These are phyloP conservation scores for Eulithis testata DNA, from an alignment of 2,888 invertebrate species.

Conservation along the genomic window DNA sequence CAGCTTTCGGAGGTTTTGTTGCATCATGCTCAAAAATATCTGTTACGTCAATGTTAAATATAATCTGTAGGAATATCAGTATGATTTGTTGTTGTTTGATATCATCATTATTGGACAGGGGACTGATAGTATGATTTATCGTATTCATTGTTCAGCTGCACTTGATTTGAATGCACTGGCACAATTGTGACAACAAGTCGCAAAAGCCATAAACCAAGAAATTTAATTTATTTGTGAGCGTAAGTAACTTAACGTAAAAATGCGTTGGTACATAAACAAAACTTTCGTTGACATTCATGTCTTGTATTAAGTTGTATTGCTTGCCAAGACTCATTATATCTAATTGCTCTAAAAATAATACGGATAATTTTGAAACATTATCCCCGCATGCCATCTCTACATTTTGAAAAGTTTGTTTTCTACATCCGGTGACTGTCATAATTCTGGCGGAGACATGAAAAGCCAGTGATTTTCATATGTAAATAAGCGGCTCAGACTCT, in stretches of 20 bases:
- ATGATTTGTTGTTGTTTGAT: neutral
- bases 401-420: neutral
- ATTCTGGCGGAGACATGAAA: neutral
- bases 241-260: neutral
- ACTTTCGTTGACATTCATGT: neutral
- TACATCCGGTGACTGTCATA: neutral
- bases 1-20: too few species aligned
- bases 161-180: neutral
- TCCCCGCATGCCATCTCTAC: neutral
- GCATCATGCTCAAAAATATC: slow-evolving; percentile 2
- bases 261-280: neutral
- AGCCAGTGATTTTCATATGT: too few species aligned
- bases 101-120: slow-evolving; percentile 4
- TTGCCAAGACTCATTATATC: slow-evolving; percentile 18
- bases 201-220: too few species aligned
- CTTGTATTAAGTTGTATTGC: neutral
- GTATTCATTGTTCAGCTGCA: neutral
- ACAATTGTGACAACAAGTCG: too few species aligned
- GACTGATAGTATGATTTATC: slow-evolving; percentile 3
- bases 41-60: neutral
- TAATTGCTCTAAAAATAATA: slow-evolving; percentile 10
- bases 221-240: neutral
- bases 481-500: too few species aligned
- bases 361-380: slow-evolving; percentile 1
- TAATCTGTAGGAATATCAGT: neutral